A percentile compares a stretch with the other conserved stretches of the same genome.
Conservation (phyloP, 2,113 vertebrate genomes). For the Petrocephalus microphthalmus region DNA sequence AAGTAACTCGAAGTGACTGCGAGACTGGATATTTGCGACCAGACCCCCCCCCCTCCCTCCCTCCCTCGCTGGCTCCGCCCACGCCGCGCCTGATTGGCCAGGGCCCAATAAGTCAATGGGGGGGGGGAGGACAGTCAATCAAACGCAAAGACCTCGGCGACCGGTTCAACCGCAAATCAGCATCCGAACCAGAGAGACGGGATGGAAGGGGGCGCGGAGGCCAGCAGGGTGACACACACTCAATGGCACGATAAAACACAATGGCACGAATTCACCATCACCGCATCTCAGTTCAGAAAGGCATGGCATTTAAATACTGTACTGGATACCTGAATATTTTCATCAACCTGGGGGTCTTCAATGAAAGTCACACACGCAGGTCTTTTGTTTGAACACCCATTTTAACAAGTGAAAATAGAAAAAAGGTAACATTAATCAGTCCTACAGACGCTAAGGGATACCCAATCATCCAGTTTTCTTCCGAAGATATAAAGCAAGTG, state of each 20-base stretch:
- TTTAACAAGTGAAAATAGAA: neutral
- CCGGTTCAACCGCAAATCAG: constrained; percentile 25
- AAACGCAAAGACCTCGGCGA: constrained; percentile 38
- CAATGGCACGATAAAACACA: neutral
- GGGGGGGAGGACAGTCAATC: constrained; percentile 52
- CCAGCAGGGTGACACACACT: neutral
- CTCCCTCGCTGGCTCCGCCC: constrained; percentile 46
- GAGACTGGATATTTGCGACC: constrained; percentile 55
- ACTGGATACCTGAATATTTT: neutral
- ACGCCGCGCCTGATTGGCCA: constrained; percentile 53
- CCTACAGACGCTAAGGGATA: neutral
- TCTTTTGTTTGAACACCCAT: neutral
- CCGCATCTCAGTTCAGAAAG: neutral
- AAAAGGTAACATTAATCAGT: neutral
- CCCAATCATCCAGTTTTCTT: neutral
- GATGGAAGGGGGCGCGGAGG: neutral
- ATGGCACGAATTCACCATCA: neutral
- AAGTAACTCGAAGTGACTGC: constrained; percentile 54
- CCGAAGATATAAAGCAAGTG: neutral
- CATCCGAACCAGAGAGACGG: constrained; percentile 1
- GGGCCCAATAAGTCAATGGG: constrained; percentile 27
- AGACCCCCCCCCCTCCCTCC: constrained; percentile 28
- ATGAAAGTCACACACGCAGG: neutral
- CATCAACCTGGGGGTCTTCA: neutral
- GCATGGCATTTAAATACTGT: no score